Evolutionary conservation across 1,140 invertebrate species (phyloP).

Genomic region (Lysiphlebus fabarum): DNA sequence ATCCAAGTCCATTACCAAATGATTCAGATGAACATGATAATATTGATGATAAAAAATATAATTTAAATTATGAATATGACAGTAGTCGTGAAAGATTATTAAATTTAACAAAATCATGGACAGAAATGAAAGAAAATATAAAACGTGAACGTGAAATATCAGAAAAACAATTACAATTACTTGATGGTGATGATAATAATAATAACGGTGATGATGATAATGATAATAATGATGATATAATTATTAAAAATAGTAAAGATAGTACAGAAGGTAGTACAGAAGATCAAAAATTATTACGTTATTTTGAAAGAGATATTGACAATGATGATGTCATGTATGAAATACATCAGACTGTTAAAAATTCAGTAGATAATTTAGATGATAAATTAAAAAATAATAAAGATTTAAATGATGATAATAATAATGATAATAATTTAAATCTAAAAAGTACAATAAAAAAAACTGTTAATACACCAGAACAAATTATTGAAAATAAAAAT

Average conservation of each 20-base stretch:
- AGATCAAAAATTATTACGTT: background rate
- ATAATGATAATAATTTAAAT: background rate
- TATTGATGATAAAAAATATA: background rate
- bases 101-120: slow-evolving; percentile 28
- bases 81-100: slow-evolving; percentile 17
- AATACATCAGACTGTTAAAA: background rate
- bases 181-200: slow-evolving; percentile 15
- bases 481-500: slow-evolving; percentile 31
- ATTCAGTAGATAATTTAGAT: too few species aligned
- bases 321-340: background rate
- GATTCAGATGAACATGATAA: too few species aligned
- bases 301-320: background rate
- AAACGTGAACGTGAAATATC: slow-evolving; percentile 25
- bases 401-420: background rate
- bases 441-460: slow-evolving; percentile 6
- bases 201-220: too few species aligned
- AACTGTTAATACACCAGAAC: slow-evolving; percentile 19
- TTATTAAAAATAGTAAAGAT: too few species aligned
- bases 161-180: slow-evolving; percentile 21
- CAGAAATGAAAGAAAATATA: slow-evolving; percentile 24
- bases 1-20: too few species aligned
- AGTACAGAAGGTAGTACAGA: background rate
- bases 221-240: background rate
- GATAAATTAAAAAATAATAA: slow-evolving; percentile 4
- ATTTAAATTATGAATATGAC: slow-evolving; percentile 1